A percentile compares a stretch with the other conserved stretches of the same genome.
Evolutionary conservation across 2,113 vertebrate species (phyloP).

Genomic region (Callipepla squamata): DNA sequence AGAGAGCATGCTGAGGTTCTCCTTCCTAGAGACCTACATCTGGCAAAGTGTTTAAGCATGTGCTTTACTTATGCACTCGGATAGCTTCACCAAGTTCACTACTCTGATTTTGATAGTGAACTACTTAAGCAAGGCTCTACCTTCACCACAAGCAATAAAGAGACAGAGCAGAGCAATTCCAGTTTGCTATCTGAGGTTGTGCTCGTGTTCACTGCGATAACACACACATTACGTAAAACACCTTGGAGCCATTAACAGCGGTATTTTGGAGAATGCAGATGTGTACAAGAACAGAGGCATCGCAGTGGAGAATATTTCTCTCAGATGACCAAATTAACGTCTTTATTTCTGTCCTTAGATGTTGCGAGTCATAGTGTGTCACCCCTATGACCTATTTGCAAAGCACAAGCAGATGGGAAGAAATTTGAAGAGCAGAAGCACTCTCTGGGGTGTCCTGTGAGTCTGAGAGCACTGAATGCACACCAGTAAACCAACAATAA

Average conservation of each 20-base stretch:
- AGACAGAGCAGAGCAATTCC: background rate
- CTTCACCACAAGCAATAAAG: background rate
- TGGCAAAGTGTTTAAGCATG: background rate
- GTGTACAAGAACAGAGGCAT: background rate
- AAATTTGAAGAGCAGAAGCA: background rate
- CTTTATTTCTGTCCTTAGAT: background rate
- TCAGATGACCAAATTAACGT: background rate
- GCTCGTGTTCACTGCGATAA: accelerated
- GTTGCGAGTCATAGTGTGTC: background rate
- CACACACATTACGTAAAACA: accelerated
- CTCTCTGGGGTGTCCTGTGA: conserved; percentile 23
- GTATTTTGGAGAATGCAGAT: background rate
- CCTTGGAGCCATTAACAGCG: background rate
- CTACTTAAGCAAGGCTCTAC: background rate
- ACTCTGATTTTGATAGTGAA: background rate
- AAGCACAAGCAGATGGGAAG: conserved; percentile 42
- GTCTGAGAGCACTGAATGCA: background rate
- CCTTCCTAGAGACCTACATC: background rate
- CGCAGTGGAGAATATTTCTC: background rate
- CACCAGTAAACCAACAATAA: background rate
- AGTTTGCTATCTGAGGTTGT: background rate
- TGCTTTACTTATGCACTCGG: background rate
- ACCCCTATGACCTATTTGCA: conserved; percentile 17
- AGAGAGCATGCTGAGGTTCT: background rate
- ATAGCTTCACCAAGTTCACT: background rate